Evolutionary conservation across 2,797 vertebrate genomes (phyloP).

Genomic region (Acipenser ruthenus): DNA sequence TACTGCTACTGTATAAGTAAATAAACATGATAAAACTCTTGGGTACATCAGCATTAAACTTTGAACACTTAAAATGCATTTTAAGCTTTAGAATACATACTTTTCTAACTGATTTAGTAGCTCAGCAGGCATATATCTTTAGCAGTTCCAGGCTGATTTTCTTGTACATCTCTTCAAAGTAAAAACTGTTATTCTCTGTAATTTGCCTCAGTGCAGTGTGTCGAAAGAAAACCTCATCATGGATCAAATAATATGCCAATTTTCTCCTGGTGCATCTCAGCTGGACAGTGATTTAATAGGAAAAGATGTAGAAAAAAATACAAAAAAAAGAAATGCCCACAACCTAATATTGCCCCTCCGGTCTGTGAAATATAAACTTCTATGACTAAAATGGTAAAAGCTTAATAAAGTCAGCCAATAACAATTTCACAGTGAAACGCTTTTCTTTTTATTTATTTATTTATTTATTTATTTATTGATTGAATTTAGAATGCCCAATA

Average conservation of each 20-base stretch:
- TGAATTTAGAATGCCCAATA: too few relatives aligned
- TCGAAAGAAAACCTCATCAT: constrained; percentile 22
- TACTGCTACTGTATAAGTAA: constrained; percentile 14
- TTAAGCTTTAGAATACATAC: constrained; percentile 22
- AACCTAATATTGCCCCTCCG: too few relatives aligned
- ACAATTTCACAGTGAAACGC: too few relatives aligned
- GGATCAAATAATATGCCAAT: constrained; percentile 18
- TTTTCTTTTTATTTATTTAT: too few relatives aligned
- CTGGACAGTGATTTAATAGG: constrained; percentile 10
- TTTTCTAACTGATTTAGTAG: constrained; percentile 31
- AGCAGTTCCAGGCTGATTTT: constrained; percentile 20
- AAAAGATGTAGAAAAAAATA: too few relatives aligned
- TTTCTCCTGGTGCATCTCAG: constrained; percentile 8
- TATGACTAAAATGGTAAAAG: too few relatives aligned
- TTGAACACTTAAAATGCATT: constrained; percentile 14
- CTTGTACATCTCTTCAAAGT: constrained; percentile 24
- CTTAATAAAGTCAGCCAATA: too few relatives aligned
- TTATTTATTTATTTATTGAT: too few relatives aligned
- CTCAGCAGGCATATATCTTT: constrained; percentile 25
- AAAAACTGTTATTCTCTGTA: constrained; percentile 22
- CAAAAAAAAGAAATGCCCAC: too few relatives aligned
- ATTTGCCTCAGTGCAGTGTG: constrained; percentile 24
- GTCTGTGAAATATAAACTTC: too few relatives aligned
- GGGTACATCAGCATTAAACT: constrained; percentile 11
- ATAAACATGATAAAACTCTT: constrained; percentile 16